Evolutionary conservation across 1,140 invertebrate species (phyloP), one percentile per base, ranked within the genome.

Genomic region (Chionoecetes opilio): DNA sequence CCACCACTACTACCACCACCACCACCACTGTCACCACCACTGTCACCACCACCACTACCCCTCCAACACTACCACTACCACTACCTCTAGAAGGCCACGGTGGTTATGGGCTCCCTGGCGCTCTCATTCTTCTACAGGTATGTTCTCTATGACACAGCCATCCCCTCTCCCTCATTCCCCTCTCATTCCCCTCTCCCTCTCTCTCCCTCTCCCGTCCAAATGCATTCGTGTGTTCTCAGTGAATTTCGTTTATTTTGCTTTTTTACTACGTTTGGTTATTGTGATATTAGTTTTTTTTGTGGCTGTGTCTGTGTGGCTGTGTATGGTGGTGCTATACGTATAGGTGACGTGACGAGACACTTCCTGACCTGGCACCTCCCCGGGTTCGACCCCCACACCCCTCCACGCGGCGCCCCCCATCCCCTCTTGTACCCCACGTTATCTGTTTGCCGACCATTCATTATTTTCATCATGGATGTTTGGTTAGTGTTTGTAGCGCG

Each of bases 31-130:
- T 35, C 82, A 86, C n/a, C 92, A 38, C 75, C 75, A 82, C 82
- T 37, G 31, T n/a, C 82, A 92, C 75, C 75, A 82, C 29, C 93
- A 87, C 88, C 37, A 32, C 91, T 35, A n/a, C 91, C 35, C 63
- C 63, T 34, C 75, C 91, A 63, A 63, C 53, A 91, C 90, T 46
- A 14, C 88, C 88, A 92, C 93, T 41, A 93, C 84, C 93, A 89
- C 85, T 86, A 75, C 90, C 82, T 35, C 38, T 35, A 90, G 94
- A 46, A 38, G 94, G 31, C 94, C 94, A 3, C 90, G 94, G 14
- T 92, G 94, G 94, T 63, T 92, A 26, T 95, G 94, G 94, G 94
- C 94, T 17, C 94, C 94, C 17, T 95, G 90, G 94, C 75, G 90
- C 75, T 75, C 94, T 35, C 90, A 95, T 53, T 75, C 93, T 8